Conservation (phyloP, 2,797 vertebrate species). For the Nasua narica region DNA sequence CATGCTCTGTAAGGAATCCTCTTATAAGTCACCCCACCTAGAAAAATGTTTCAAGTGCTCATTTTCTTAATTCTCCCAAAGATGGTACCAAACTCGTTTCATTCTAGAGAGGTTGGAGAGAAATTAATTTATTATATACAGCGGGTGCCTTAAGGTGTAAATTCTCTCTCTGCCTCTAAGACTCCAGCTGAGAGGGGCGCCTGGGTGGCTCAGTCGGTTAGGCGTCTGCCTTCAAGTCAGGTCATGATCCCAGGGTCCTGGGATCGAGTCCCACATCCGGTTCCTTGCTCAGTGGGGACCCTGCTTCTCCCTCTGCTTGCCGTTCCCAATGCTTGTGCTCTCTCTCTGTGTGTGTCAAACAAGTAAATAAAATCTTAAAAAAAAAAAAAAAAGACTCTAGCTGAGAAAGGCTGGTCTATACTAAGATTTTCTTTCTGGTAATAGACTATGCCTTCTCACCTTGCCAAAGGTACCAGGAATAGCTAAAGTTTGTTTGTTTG, state of each 20-base stretch:
- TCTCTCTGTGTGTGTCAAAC: neutral
- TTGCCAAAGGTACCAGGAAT: conserved; percentile 32
- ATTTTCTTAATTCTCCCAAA: neutral
- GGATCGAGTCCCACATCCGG: neutral
- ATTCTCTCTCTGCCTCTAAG: neutral
- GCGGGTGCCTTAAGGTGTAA: neutral
- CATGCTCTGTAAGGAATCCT: neutral
- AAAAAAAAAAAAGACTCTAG: neutral
- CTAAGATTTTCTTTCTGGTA: conserved; percentile 5
- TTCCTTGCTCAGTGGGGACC: neutral
- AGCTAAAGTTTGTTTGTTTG: neutral
- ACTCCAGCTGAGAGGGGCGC: neutral
- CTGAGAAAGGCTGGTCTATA: conserved; percentile 5
- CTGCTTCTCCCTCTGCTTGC: neutral
- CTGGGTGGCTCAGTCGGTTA: neutral
- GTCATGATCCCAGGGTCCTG: neutral
- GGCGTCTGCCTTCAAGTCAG: neutral
- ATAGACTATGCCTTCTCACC: neutral
- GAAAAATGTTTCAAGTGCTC: neutral
- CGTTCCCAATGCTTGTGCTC: neutral
- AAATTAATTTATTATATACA: neutral
- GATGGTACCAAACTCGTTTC: neutral
- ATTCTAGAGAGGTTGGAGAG: neutral
- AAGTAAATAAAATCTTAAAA: neutral
- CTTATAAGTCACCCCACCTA: neutral